Percentiles rank a stretch among this genome's conserved stretches.
phyloP scores from a whole-genome alignment of 2,888 invertebrate genomes.

The Polyommatus icarus region DNA sequence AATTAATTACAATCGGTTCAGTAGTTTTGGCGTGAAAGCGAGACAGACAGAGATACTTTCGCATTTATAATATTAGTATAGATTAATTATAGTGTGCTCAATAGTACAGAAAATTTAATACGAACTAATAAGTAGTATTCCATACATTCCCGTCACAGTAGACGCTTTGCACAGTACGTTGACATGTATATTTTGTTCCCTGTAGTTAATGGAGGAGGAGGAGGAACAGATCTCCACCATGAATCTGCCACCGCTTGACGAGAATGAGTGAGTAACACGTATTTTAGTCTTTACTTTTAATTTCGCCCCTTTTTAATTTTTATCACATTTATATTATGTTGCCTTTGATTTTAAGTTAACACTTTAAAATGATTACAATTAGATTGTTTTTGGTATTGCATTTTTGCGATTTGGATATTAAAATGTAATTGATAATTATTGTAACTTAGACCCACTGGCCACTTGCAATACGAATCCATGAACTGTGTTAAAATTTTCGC shows the following conservation, averaged over 20 bases:
- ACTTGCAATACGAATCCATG: no score
- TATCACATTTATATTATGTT: constrained; percentile 1
- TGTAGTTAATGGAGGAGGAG: constrained; percentile 65
- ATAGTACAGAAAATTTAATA: no score
- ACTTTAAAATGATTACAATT: neutral
- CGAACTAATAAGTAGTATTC: constrained; percentile 29
- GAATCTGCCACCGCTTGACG: constrained; percentile 68
- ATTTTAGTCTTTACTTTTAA: constrained; percentile 30
- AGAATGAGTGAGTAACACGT: constrained; percentile 62
- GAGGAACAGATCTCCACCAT: constrained; percentile 61
- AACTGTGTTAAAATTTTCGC: no score
- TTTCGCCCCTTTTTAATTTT: neutral
- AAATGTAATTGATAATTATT: no score
- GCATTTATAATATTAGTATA: no score
- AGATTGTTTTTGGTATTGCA: neutral
- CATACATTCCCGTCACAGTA: constrained; percentile 51
- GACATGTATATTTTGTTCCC: constrained; percentile 64
- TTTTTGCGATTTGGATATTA: neutral
- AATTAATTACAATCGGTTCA: no score
- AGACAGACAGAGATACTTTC: no score
- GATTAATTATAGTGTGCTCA: no score
- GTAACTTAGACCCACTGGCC: no score
- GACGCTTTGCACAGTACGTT: constrained; percentile 76
- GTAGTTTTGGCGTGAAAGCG: no score
- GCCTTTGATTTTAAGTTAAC: neutral